Conservation (phyloP, 2,888 invertebrate species). For the Dyspetes luteomarginatus region DNA sequence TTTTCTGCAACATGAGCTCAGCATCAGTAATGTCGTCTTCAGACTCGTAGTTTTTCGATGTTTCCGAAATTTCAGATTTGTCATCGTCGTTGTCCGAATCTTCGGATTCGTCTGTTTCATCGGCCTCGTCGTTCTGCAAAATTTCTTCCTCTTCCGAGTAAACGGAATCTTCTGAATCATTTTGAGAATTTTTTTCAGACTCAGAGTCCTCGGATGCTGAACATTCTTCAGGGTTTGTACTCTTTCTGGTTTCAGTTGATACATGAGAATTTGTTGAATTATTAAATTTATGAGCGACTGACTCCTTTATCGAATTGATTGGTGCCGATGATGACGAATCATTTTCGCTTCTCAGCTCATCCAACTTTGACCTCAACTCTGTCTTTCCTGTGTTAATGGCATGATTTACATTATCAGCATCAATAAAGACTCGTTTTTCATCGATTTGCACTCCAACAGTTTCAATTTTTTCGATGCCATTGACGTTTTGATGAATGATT, state of each 20-base stretch:
- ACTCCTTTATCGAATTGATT: constrained; percentile 39
- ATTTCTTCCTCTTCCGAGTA: constrained; percentile 79
- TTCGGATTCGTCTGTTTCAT: constrained; percentile 36
- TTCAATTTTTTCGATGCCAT: constrained; percentile 57
- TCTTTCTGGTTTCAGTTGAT: constrained; percentile 42
- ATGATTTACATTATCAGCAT: constrained; percentile 41
- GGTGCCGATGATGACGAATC: not conserved
- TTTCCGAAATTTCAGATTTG: constrained; percentile 42
- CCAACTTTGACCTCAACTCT: constrained; percentile 62
- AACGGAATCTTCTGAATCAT: constrained; percentile 82
- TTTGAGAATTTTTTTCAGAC: constrained; percentile 79
- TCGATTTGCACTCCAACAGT: constrained; percentile 45
- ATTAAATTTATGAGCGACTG: constrained; percentile 79
- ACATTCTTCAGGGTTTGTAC: constrained; percentile 62
- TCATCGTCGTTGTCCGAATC: constrained; percentile 44
- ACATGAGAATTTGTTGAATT: constrained; percentile 59
- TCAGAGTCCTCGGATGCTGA: constrained; percentile 62
- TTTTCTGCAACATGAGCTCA: constrained; percentile 78
- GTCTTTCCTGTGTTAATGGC: constrained; percentile 67
- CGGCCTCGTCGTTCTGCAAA: constrained; percentile 26
- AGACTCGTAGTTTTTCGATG: constrained; percentile 57
- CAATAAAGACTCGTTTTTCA: constrained; percentile 39
- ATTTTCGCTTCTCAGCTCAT: constrained; percentile 34
- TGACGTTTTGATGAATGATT: constrained; percentile 59
- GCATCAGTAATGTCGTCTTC: constrained; percentile 76